Conservation (phyloP, 2,797 vertebrate genomes). For the Chelidonichthys spinosus region DNA sequence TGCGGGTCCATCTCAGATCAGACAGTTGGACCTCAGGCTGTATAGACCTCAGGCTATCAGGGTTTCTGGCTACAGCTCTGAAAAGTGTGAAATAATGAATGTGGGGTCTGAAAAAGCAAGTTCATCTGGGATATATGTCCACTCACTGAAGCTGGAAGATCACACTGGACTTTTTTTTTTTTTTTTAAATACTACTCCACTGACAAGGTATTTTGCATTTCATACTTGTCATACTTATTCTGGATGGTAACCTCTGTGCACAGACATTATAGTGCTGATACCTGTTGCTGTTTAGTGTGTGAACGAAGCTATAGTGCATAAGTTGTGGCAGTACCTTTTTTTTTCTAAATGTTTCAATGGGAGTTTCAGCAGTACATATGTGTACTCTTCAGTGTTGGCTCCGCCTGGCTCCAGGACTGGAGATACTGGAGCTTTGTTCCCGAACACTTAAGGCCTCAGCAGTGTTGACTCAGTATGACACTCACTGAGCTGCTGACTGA, state of each 20-base stretch:
- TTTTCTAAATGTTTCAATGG: neutral
- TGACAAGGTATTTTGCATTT: neutral
- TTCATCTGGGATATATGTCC: neutral
- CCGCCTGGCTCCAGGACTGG: conserved; percentile 1
- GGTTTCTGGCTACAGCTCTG: neutral
- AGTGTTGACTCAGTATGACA: conserved; percentile 40
- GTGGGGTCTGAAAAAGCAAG: neutral
- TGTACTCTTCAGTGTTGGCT: conserved; percentile 10
- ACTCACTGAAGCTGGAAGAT: neutral
- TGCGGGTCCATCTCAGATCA: conserved; percentile 3
- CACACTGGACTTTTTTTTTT: neutral
- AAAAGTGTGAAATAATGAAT: conserved; percentile 5
- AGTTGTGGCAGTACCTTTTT: neutral
- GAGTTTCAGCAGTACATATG: neutral
- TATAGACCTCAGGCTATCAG: conserved; percentile 4
- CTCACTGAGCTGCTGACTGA: conserved; percentile 22
- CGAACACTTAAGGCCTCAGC: conserved; percentile 15
- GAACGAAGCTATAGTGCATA: neutral
- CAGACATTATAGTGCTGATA: neutral
- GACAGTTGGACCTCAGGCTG: neutral
- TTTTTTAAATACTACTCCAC: neutral
- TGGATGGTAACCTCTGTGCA: neutral
- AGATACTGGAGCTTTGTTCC: conserved; percentile 32
- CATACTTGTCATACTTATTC: neutral
- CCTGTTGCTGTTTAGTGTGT: neutral